These are phyloP conservation scores for Neotoma lepida DNA, from an alignment of 2,113 vertebrate species.

Conservation along the genomic window DNA sequence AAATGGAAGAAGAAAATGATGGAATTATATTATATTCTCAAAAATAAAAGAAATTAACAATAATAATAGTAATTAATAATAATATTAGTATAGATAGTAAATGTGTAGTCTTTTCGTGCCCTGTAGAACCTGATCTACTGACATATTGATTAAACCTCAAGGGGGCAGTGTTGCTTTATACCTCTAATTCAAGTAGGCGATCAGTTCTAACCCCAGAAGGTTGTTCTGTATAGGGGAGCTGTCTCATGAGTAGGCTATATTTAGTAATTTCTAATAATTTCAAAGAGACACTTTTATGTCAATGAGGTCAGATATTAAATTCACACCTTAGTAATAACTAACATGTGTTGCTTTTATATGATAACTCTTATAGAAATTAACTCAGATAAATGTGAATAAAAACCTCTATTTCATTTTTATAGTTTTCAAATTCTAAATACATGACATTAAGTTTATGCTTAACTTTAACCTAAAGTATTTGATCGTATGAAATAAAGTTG, in stretches of 20 bases:
- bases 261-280: constrained; percentile 26
- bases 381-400: background rate
- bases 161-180: constrained; percentile 71
- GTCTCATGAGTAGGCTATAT: background rate
- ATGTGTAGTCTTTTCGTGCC: background rate
- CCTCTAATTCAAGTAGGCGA: background rate
- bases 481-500: background rate
- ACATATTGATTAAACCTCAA: constrained; percentile 61
- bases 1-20: too few relatives aligned
- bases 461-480: background rate
- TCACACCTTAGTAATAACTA: background rate
- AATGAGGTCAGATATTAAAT: constrained; percentile 10
- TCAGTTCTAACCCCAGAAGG: background rate
- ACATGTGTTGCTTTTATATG: background rate
- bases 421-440: background rate
- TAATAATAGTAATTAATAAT: background rate
- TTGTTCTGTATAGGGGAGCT: background rate
- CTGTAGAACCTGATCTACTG: background rate
- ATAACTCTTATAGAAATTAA: constrained; percentile 5
- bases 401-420: background rate
- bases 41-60: background rate
- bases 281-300: background rate
- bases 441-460: background rate
- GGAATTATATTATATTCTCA: background rate
- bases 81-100: background rate